phyloP scores from a whole-genome alignment of 2,113 vertebrate genomes.

The Epinephelus lanceolatus region DNA sequence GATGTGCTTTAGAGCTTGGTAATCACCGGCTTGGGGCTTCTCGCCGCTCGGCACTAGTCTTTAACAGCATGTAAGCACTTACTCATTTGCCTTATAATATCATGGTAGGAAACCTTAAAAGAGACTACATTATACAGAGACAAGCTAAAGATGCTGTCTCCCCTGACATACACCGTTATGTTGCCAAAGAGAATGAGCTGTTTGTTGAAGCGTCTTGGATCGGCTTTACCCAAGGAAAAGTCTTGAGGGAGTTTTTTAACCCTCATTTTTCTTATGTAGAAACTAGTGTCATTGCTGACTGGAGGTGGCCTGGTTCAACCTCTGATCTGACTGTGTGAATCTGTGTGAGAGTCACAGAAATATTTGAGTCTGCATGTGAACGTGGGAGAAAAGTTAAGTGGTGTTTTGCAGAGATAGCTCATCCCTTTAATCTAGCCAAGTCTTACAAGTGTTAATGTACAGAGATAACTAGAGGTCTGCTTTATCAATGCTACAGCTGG shows the following conservation, averaged over 20 bases:
- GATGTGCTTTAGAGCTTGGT: slow-evolving; percentile 82
- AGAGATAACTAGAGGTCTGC: slow-evolving; percentile 66
- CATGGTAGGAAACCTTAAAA: slow-evolving; percentile 81
- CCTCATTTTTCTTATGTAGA: slow-evolving; percentile 10
- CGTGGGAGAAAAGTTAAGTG: slow-evolving; percentile 53
- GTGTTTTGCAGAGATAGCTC: slow-evolving; percentile 50
- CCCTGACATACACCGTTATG: slow-evolving; percentile 46
- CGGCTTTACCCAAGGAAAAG: slow-evolving; percentile 13
- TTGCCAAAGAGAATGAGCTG: slow-evolving; percentile 37
- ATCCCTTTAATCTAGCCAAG: slow-evolving; percentile 71
- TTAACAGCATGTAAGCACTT: slow-evolving; percentile 86
- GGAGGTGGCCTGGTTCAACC: slow-evolving; percentile 14
- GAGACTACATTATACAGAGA: slow-evolving; percentile 77
- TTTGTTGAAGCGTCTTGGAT: slow-evolving; percentile 15
- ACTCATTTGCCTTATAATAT: slow-evolving; percentile 85
- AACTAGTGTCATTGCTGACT: slow-evolving; percentile 12
- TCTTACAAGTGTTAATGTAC: slow-evolving; percentile 69
- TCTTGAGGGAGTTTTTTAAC: slow-evolving; percentile 3
- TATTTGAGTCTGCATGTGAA: slow-evolving; percentile 37
- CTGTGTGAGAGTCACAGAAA: slow-evolving; percentile 35
- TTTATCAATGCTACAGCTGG: slow-evolving; percentile 49
- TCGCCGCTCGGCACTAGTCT: slow-evolving; percentile 77
- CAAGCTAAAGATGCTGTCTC: slow-evolving; percentile 66
- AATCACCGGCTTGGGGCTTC: slow-evolving; percentile 85
- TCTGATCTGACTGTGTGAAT: slow-evolving; percentile 41